phyloP scores from a whole-genome alignment of 2,888 invertebrate species.

The Tupiocoris notatus region DNA sequence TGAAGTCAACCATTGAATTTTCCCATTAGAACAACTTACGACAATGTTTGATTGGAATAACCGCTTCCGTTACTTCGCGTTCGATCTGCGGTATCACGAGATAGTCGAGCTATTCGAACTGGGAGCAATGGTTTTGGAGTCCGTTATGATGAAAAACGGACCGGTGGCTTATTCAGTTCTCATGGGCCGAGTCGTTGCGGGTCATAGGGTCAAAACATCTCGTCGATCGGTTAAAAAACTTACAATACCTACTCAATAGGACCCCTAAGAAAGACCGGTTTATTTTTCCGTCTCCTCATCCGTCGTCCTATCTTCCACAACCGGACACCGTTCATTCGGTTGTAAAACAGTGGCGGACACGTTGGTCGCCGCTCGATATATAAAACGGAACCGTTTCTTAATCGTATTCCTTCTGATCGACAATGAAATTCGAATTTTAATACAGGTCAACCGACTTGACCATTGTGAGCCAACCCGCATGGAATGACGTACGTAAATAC shows the following conservation, averaged over 20 bases:
- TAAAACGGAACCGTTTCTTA: background rate
- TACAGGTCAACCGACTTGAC: conserved; percentile 23
- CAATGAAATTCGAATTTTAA: conserved; percentile 23
- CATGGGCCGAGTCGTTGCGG: background rate
- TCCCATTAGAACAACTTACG: too few relatives aligned
- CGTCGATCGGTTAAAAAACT: conserved; percentile 4
- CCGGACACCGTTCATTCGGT: background rate
- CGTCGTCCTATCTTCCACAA: background rate
- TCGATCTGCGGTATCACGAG: too few relatives aligned
- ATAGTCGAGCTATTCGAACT: too few relatives aligned
- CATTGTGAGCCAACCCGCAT: conserved; percentile 14
- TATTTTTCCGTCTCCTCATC: conserved; percentile 1
- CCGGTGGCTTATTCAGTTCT: background rate
- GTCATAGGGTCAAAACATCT: conserved; percentile 12
- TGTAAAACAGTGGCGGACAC: background rate
- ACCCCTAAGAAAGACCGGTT: conserved; percentile 12
- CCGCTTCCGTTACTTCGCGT: too few relatives aligned
- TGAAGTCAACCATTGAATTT: too few relatives aligned
- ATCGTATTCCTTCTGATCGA: background rate
- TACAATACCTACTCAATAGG: conserved; percentile 8
- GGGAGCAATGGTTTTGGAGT: background rate
- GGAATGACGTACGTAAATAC: background rate
- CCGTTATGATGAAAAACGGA: background rate
- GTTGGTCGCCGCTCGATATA: background rate
- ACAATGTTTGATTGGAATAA: too few relatives aligned